Conservation (phyloP, 1,140 invertebrate genomes). For the Myzus persicae region DNA sequence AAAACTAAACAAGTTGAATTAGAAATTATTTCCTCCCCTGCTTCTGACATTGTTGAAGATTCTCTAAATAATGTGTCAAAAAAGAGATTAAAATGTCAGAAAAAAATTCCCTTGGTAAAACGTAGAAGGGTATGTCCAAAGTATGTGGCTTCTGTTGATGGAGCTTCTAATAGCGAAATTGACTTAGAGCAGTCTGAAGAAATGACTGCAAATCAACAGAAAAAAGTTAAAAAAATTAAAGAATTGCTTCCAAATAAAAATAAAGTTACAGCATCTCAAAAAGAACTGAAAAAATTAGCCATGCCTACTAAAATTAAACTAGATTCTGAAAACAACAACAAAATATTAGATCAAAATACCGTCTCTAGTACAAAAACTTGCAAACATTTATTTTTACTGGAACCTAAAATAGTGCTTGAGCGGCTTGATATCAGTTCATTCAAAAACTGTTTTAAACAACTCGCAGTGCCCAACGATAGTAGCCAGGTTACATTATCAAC, state of each 20-base stretch:
- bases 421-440: no score
- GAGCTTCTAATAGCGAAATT: not conserved
- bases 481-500: not conserved
- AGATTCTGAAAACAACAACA: no score
- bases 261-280: no score
- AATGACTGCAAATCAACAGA: not conserved
- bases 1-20: not conserved
- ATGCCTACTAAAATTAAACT: no score
- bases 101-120: not conserved
- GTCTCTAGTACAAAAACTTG: no score
- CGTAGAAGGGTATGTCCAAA: not conserved
- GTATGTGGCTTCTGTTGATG: not conserved
- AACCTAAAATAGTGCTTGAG: no score
- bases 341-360: no score
- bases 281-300: no score
- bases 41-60: not conserved
- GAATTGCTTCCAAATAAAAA: no score
- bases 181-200: slow-evolving; percentile 10
- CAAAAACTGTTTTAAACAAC: no score
- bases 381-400: no score
- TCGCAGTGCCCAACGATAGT: not conserved
- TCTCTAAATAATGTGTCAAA: not conserved
- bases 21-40: not conserved
- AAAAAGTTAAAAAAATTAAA: not conserved
- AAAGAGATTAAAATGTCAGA: not conserved